Evolutionary conservation across 2,888 invertebrate species (phyloP), one percentile per base, ranked within the genome.

Genomic region (Clanis bilineata): DNA sequence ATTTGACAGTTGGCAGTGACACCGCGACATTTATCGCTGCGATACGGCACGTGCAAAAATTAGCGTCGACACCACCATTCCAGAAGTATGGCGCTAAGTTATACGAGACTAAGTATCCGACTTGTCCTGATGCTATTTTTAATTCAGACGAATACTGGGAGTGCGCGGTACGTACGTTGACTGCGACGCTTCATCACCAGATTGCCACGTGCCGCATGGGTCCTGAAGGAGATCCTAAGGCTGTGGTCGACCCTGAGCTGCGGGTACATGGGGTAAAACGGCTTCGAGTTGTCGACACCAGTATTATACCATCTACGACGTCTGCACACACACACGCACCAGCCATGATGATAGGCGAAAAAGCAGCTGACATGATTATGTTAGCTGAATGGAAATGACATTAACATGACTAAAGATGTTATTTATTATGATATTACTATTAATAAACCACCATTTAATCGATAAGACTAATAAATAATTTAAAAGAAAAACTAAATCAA

Each of bases 121-220:
- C 89, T 1, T 95, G 95, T 75, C 85, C 86, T 25, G 65, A 76
- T 0, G 67, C 83, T 18, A 63, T 64, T 3, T 94, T 93, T 61
- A 93, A 93, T 64, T 88, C 93, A 0, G 95, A 95, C 62, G 93
- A 93, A 32, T 96, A 96, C 73, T 95, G 96, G 95, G 93, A 94
- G 66, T 96, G 96, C 76, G 94, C 94, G 1, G 83, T 94, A 9
- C 88, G 94, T 12, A 93, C 93, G 12, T 82, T 94, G 41, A 93
- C 95, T 0, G 92, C 93, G 18, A 94, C 95, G 0, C 82, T 94
- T 38, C 94, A 94, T 71, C 95, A 95, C 78, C 94, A 94, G 69
- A 92, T 94, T 64, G 94, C 94, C 4, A 95, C 95, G 0, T 95
- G 95, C 66, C 95, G 94, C 71, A 96, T 96, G 96, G 96, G 96